Evolutionary conservation across 2,113 vertebrate genomes (phyloP).

Genomic region (Odontesthes bonariensis): DNA sequence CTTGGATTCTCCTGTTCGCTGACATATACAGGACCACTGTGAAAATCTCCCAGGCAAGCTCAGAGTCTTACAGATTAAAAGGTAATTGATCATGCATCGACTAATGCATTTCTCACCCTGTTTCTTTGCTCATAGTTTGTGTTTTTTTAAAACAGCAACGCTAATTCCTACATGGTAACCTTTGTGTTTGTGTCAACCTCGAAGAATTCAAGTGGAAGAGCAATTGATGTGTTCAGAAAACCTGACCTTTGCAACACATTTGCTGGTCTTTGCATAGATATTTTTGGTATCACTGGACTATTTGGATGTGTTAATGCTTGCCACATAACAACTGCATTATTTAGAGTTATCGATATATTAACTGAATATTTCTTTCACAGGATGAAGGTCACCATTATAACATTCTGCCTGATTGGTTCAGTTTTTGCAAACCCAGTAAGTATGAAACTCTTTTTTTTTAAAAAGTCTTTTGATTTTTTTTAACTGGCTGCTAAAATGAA

Average conservation of each 20-base stretch:
- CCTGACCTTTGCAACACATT: background rate
- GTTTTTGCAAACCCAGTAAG: constrained; percentile 75
- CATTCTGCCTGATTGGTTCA: constrained; percentile 72
- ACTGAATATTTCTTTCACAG: constrained; percentile 48
- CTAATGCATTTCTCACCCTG: background rate
- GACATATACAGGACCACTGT: constrained; percentile 10
- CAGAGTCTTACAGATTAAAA: constrained; percentile 18
- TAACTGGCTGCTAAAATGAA: background rate
- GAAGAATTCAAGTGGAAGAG: background rate
- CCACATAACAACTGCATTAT: background rate
- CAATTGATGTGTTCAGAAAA: constrained; percentile 1
- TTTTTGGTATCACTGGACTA: background rate
- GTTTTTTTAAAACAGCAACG: background rate
- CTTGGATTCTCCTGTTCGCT: constrained; percentile 29
- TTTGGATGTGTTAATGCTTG: background rate
- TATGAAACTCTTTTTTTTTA: constrained; percentile 9
- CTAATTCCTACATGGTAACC: background rate
- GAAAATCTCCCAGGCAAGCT: constrained; percentile 18
- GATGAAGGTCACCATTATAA: constrained; percentile 66
- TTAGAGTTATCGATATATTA: background rate
- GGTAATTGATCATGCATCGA: constrained; percentile 15
- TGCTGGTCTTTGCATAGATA: background rate
- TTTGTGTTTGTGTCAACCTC: background rate
- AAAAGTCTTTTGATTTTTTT: no score
- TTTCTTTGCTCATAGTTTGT: background rate